Evolutionary conservation across 2,888 invertebrate genomes (phyloP), one percentile per base, ranked within the genome.

Genomic region (Operophtera brumata): DNA sequence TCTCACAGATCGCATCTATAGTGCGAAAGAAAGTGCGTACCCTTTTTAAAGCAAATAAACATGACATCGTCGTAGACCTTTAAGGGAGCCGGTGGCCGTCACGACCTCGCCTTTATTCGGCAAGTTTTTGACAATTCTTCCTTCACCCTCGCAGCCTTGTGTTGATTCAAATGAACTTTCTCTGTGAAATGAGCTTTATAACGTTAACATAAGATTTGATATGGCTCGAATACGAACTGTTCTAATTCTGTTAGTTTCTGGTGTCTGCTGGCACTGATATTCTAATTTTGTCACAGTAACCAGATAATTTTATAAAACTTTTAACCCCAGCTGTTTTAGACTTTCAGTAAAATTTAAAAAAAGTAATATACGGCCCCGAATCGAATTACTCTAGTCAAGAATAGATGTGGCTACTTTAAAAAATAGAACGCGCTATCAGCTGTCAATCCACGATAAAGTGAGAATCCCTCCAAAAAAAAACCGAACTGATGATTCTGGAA

Each of bases 41-140:
- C 77, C 82, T 80, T 80, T 81, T 81, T 77, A 79, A 83, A 79
- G 79, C 81, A 86, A 87, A 88, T 87, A 86, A 84, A 86, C 86
- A 84, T 81, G 84, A 81, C 83, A 79, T 81, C 80, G 81, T 82
- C 81, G 83, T 48, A 54, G 63, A 47, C 54, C 59, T 83, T 84
- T 79, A 81, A 67, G 72, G 73, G 74, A 73, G 71, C 74, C 76
- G 75, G 71, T 73, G 69, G 70, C 70, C 78, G 77, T 73, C 75
- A 71, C 80, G 79, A 78, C 79, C 76, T 82, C 71, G 70, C 73
- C 70, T 85, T 85, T 86, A 84, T 84, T 77, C 77, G 71, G 62
- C 70, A 80, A 78, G 77, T 79, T 86, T 84, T 82, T 84, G 84
- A 81, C 75, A 75, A 78, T 75, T 75, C 75, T 77, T 70, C 73